Evolutionary conservation across 2,113 vertebrate genomes (phyloP), one percentile per base, ranked within the genome.

Genomic region (Pseudorectes ferrugineus): DNA sequence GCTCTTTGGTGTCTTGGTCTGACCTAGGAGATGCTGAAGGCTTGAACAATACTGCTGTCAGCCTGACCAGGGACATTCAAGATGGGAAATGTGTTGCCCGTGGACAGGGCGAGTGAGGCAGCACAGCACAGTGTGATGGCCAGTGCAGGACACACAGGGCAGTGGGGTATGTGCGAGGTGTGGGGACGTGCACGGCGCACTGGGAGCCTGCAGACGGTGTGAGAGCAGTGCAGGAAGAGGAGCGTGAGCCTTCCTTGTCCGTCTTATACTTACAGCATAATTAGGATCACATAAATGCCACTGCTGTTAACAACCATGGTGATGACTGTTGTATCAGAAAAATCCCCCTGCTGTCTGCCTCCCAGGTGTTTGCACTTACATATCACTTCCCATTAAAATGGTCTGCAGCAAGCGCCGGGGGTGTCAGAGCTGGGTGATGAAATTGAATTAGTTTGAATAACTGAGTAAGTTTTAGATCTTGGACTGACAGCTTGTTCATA

Each of bases 371-470:
- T 95, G 84, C 84, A 59, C 92, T 93, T 87, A 77, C 80, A 25
- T 45, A 93, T 96, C 80, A 49, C 80, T 89, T 80, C 62, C 89
- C 77, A 91, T 97, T 89, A 95, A 92, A 95, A 89, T 35, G 66
- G 93, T 89, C 84, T 71, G 57, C 70, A 86, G 88, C 92, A 83
- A 92, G 40, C 3, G 26, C 85, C 3, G 1, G 76, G 74, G 38
- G 79, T 93, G 83, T 95, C 89, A 92, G 80, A 91, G 57, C 65
- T 95, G 66, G 51, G 70, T 78, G 89, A 92, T 91, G 45, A 85
- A 95, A 95, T 57, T 87, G 84, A 94, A 92, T 95, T 95, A 89
- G 72, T 95, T 95, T 92, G 89, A 96, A 93, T 94, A 96, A 87
- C 93, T 87, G 89, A 95, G 77, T 90, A 92, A 96, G 83, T 92